Evolutionary conservation across 2,113 vertebrate genomes (phyloP), one percentile per base, ranked within the genome.

Genomic region (Hyaena hyaena): DNA sequence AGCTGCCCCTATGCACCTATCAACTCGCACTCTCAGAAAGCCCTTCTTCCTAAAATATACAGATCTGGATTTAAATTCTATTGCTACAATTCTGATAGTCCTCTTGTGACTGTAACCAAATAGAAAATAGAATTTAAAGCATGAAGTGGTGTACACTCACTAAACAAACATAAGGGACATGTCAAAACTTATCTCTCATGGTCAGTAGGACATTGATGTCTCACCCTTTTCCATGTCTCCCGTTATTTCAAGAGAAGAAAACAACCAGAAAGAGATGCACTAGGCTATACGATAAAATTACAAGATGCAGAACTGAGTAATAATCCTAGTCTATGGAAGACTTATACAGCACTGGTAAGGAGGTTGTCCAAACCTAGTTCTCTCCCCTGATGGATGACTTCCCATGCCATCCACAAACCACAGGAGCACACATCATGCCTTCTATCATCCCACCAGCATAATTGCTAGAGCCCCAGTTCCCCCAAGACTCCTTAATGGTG

Each of bases 111-210:
- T 31, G 31, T 28, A 80, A 63, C 39, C 24, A 73, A 84, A 85
- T 53, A 53, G 91, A 63, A 84, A 5, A 82, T 7, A 68, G 43
- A 74, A 33, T 76, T 65, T 74, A 93, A 93, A 76, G 39, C 43
- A 39, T 19, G 19, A 74, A 35, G 33, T 85, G 16, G 23, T 76
- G 45, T 85, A 39, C 63, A 74, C 39, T 76, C 24, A 84, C 8
- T 65, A 39, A 24, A 33, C n/a, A 84, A 65, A 50, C 33, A 85
- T 43, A 85, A 65, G 43, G 43, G 63, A 48, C 10, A 74, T 35
- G 33, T 76, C 39, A 65, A 74, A 93, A 74, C 28, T 33, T 74
- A 7, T 76, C 8, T 93, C 39, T 53, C 24, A 65, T 39, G 43
- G 39, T 11, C 69, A 71, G 65, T 43, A 65, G 12, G 43, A 93